Evolutionary conservation across 2,888 invertebrate genomes (phyloP).

Genomic region (Oscheius myriophilus): DNA sequence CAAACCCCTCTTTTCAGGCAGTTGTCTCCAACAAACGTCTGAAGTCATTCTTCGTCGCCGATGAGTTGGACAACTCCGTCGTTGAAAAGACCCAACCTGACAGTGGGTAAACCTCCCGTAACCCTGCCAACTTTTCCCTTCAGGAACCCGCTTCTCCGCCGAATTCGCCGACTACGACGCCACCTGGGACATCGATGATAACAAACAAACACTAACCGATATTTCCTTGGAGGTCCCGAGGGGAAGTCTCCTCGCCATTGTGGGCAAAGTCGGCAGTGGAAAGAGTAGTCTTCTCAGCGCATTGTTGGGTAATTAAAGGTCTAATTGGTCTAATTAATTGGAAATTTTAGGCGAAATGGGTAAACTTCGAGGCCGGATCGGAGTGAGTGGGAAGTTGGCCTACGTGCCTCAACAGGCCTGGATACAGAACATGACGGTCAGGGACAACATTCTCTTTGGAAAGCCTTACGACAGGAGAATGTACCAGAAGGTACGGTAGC

Average conservation of each 20-base stretch:
- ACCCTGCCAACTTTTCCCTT: too few species aligned
- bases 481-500: slow-evolving; percentile 56
- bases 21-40: slow-evolving; percentile 67
- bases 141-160: background rate
- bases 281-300: slow-evolving; percentile 86
- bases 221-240: slow-evolving; percentile 81
- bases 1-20: slow-evolving; percentile 30
- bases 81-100: slow-evolving; percentile 9
- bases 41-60: slow-evolving; percentile 64
- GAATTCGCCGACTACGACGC: slow-evolving; percentile 15
- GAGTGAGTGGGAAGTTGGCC: slow-evolving; percentile 76
- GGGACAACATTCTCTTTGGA: slow-evolving; percentile 88
- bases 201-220: slow-evolving; percentile 31
- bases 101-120: background rate
- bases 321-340: background rate
- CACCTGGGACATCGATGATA: slow-evolving; percentile 49
- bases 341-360: slow-evolving; percentile 56
- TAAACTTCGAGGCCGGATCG: slow-evolving; percentile 57
- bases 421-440: slow-evolving; percentile 74
- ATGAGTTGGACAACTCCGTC: slow-evolving; percentile 38
- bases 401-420: slow-evolving; percentile 91
- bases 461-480: slow-evolving; percentile 51
- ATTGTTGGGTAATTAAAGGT: slow-evolving; percentile 48
- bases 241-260: slow-evolving; percentile 83
- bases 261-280: slow-evolving; percentile 87